A percentile compares a stretch with the other conserved stretches of the same genome.
These are phyloP conservation scores for Benitochromis conjunctus DNA, from an alignment of 2,113 vertebrate genomes.

Conservation along the genomic window DNA sequence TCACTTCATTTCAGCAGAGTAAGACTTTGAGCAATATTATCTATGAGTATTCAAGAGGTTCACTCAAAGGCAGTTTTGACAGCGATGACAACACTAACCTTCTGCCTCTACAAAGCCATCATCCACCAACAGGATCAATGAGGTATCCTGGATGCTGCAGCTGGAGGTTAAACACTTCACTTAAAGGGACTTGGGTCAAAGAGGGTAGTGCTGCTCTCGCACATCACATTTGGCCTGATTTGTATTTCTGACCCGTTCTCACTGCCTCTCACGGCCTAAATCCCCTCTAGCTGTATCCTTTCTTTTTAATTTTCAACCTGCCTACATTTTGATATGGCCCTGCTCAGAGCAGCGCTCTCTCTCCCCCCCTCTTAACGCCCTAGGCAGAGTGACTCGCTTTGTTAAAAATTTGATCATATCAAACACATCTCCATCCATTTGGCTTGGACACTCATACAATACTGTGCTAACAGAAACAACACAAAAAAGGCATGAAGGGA, in stretches of 20 bases:
- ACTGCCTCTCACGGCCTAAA: not conserved
- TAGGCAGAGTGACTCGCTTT: not conserved
- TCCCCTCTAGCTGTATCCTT: not conserved
- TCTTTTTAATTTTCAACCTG: constrained; percentile 19
- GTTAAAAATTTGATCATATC: not conserved
- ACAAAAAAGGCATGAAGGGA: not conserved
- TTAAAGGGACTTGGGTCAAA: not conserved
- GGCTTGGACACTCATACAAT: not conserved
- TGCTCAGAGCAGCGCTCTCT: not conserved
- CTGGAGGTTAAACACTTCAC: not conserved
- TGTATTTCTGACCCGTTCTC: not conserved
- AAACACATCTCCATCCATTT: not conserved
- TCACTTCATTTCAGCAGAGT: not conserved
- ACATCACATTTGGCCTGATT: not conserved
- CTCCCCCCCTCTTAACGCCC: not conserved
- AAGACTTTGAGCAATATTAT: not conserved
- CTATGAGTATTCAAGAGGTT: not conserved
- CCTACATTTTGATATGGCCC: not conserved
- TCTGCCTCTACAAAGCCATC: not conserved
- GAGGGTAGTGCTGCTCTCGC: not conserved
- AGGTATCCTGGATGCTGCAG: not conserved
- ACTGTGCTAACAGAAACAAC: not conserved
- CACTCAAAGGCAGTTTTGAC: not conserved
- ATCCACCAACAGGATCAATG: not conserved
- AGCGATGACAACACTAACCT: not conserved